Conservation (phyloP, 2,888 invertebrate genomes). For the Hipparchia semele region DNA sequence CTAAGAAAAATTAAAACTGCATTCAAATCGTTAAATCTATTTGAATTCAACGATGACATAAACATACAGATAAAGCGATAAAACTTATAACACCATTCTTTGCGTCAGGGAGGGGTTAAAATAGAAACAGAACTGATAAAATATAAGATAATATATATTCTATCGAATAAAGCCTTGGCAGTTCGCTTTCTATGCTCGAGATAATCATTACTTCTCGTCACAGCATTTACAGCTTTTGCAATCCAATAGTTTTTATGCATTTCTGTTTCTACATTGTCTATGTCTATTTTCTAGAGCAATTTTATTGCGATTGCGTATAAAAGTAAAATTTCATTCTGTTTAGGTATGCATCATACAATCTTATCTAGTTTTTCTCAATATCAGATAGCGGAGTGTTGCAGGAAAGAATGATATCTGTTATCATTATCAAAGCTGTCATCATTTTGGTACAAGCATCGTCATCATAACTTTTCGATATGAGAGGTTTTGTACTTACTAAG, state of each 20-base stretch:
- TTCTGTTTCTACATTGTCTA: slow-evolving; percentile 2
- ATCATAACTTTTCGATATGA: background rate
- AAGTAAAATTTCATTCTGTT: background rate
- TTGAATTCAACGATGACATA: no score
- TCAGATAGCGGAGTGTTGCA: slow-evolving; percentile 12
- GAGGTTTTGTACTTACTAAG: no score
- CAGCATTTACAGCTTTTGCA: slow-evolving; percentile 6
- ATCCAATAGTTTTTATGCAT: slow-evolving; percentile 1
- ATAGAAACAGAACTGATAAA: background rate
- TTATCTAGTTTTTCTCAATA: slow-evolving; percentile 14
- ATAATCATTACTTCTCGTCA: background rate
- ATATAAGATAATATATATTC: background rate
- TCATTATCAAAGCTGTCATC: slow-evolving; percentile 3
- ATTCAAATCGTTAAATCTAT: no score
- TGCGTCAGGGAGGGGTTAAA: no score
- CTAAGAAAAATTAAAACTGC: no score
- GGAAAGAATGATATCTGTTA: background rate
- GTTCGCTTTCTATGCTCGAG: slow-evolving; percentile 10
- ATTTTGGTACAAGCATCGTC: slow-evolving; percentile 1
- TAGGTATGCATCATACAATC: slow-evolving; percentile 6
- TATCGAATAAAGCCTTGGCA: background rate
- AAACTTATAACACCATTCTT: no score
- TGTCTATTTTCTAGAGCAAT: background rate
- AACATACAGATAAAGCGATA: no score
- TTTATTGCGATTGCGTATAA: background rate